Evolutionary conservation across 92 coral and sea anemone species (phyloP), one percentile per base, ranked within the genome.

Genomic region (Parazoanthus atlanticus): DNA sequence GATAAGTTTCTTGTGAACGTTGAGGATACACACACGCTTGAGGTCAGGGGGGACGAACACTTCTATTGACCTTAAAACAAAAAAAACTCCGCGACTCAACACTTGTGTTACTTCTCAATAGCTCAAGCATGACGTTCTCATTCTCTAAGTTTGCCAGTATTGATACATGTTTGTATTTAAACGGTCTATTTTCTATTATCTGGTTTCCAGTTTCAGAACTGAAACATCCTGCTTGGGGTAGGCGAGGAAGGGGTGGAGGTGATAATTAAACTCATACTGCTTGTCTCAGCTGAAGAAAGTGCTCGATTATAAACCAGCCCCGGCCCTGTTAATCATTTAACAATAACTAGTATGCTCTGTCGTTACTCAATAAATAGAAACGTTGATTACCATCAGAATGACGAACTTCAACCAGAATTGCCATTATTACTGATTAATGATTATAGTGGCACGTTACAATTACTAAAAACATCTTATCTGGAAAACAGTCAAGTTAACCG

Each of bases 1-100:
- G 80, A 97, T 93, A 70, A 93, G 93, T 89, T 93, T 97, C 93
- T 93, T 95, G 90, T 96, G 98, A 25, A 94, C 94, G 38, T 93
- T 91, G 76, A 96, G 74, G 15, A 92, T 89, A 41, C 96, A 93
- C 79, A 93, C 86, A 69, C 92, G 89, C 88, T 78, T 86, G 76
- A 95, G 92, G 81, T 95, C 93, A 31, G 99, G 99, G 6, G 96
- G 92, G 71, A 92, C 89, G 74, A 92, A 96, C 86, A 95, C 85
- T 73, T 93, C 96, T 31, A 96, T 93, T 4, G 99, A 95, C 74
- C 98, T 96, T 30, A 85, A 88, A 72, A 19, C 21, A 29, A 66
- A 13, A 31, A 77, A n/a, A 83, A 26, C 28, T 26, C 36, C 40
- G 25, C 15, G 15, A 38, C 1, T 41, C 46, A 74, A 17, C 23